phyloP scores from a whole-genome alignment of 2,113 vertebrate species.

The Lucifuga dentata region DNA sequence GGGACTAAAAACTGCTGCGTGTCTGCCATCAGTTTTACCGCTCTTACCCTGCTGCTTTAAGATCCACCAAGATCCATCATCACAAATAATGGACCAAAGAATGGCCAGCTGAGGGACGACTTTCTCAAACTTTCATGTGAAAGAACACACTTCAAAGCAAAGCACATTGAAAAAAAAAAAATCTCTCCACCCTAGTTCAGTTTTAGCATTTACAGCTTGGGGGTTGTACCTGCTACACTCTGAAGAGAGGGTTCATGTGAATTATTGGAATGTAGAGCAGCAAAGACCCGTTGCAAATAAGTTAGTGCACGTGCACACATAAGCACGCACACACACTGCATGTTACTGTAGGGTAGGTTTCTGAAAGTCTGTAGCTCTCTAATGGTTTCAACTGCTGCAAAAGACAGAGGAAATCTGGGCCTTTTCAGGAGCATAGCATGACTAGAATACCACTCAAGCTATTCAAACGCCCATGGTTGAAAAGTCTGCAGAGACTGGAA shows the following conservation, averaged over 20 bases:
- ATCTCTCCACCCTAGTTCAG: neutral
- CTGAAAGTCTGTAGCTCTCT: neutral
- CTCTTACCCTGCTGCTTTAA: constrained; percentile 39
- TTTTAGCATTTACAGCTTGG: constrained; percentile 28
- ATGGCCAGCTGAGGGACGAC: constrained; percentile 60
- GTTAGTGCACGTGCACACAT: neutral
- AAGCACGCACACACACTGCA: constrained; percentile 2
- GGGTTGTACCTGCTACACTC: neutral
- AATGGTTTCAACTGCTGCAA: no score
- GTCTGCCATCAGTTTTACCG: constrained; percentile 58
- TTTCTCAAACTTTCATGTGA: constrained; percentile 41
- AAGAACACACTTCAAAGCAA: constrained; percentile 64
- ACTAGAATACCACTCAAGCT: constrained; percentile 18
- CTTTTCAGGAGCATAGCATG: constrained; percentile 22
- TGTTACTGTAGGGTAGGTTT: neutral
- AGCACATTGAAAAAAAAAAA: constrained; percentile 50
- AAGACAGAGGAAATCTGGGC: constrained; percentile 20
- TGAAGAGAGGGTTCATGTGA: constrained; percentile 20
- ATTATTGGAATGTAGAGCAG: constrained; percentile 9
- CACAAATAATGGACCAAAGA: constrained; percentile 41
- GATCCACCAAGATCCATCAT: constrained; percentile 60
- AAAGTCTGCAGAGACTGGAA: constrained; percentile 14
- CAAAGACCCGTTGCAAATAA: neutral
- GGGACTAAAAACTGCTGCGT: constrained; percentile 55
- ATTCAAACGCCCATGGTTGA: constrained; percentile 19